A percentile compares a stretch with the other conserved stretches of the same genome.
phyloP scores from a whole-genome alignment of 1,140 invertebrate genomes.

The Zaprionus davidi region DNA sequence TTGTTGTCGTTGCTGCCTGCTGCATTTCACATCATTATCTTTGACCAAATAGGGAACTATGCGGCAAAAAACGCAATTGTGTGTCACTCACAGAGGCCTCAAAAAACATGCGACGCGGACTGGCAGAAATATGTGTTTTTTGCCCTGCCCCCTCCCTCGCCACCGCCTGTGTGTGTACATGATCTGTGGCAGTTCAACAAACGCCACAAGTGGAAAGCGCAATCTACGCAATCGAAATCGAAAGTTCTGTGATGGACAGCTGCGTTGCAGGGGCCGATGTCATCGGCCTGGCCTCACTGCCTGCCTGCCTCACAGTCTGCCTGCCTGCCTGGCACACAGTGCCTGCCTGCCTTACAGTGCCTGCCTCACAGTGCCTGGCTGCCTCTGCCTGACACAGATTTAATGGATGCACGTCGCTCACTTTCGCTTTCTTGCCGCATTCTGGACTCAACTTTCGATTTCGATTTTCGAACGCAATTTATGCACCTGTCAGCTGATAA shows the following conservation, averaged over 20 bases:
- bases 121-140: slow-evolving; percentile 72
- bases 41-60: slow-evolving; percentile 82
- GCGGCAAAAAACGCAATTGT: slow-evolving; percentile 74
- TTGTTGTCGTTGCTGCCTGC: slow-evolving; percentile 15
- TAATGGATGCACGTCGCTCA: slow-evolving; percentile 79
- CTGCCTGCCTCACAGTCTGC: background rate
- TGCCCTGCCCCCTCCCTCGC: slow-evolving; percentile 46
- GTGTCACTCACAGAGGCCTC: slow-evolving; percentile 76
- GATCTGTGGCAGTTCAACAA: slow-evolving; percentile 44
- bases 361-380: slow-evolving; percentile 2
- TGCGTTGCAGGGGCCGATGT: slow-evolving; percentile 54
- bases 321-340: slow-evolving; percentile 4
- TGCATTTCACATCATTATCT: slow-evolving; percentile 83
- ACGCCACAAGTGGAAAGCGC: slow-evolving; percentile 25
- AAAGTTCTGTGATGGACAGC: slow-evolving; percentile 82
- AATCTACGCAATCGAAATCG: slow-evolving; percentile 78
- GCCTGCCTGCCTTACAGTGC: slow-evolving; percentile 28
- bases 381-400: slow-evolving; percentile 69
- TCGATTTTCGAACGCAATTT: slow-evolving; percentile 75
- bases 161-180: slow-evolving; percentile 25
- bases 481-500: slow-evolving; percentile 80
- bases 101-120: slow-evolving; percentile 26
- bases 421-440: slow-evolving; percentile 66
- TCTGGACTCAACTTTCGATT: slow-evolving; percentile 75
- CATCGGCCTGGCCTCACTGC: slow-evolving; percentile 54